Base-by-base conservation (phyloP, 2,888 invertebrate genomes). In the Galerucella nymphaeae region DNA sequence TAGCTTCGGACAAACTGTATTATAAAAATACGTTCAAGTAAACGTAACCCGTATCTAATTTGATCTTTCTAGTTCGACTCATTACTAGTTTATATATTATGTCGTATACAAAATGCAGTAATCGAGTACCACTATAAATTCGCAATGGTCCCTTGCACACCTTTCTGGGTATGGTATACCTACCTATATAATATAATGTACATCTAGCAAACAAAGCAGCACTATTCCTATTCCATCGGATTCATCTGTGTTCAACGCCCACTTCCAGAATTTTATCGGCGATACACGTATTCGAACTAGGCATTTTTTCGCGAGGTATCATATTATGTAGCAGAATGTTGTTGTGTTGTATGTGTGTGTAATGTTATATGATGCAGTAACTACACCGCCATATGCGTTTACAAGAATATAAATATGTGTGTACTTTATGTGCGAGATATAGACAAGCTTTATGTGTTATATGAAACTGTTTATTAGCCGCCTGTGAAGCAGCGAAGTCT, bases 321-420 rank as follows among this genome's bases (percentile, higher is more conserved):
- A 72, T 75, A 30, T 30, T 30, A 71, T 73, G 75, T 74, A 74
- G 55, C 72, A 59, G 72, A 75, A 77, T 72, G 77, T 73, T 73
- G 70, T 70, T 67, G 68, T 64, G 59, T 66, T 58, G 45, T 67
- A 59, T 30, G 55, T 62, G 63, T 70, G 75, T 73, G 64, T 70
- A 71, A 73, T 75, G 76, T 75, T 76, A 73, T 75, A 73, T 73
- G 65, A 64, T 72, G 69, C 61, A 38, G 64, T 65, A 66, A 62
- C 66, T 71, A 68, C 59, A 57, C 71, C 66, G 71, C 50, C 45
- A 59, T 67, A 50, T 70, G 65, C 68, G 16, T 66, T 66, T 69
- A 72, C 67, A 70, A 71, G 70, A 63, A 67, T 73, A 73, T 73
- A 73, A 73, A 73, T 73, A 73, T 74, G 65, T 30, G 64, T 57